These are phyloP conservation scores for Protobothrops flavoviridis DNA, from an alignment of 2,113 vertebrate species.

Conservation along the genomic window DNA sequence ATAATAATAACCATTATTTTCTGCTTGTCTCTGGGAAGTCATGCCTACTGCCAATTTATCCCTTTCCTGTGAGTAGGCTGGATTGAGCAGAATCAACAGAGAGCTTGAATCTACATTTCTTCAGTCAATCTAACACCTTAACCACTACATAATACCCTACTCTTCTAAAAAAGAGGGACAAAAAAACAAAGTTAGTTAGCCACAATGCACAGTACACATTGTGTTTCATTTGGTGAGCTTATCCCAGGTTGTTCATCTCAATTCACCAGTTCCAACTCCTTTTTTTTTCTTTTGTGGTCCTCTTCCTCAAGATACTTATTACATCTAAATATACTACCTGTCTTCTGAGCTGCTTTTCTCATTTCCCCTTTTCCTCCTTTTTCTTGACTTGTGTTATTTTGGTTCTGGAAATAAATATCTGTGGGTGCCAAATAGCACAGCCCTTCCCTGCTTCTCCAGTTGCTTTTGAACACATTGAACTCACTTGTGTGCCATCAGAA, in stretches of 20 bases:
- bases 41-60: neutral
- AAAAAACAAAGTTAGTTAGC: neutral
- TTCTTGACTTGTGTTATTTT: neutral
- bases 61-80: neutral
- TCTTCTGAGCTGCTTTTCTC: neutral
- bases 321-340: neutral
- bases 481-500: neutral
- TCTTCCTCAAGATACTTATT: neutral
- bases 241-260: neutral
- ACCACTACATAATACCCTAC: neutral
- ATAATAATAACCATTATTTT: neutral
- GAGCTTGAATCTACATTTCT: neutral
- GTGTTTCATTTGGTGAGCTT: neutral
- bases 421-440: neutral
- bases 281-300: neutral
- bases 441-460: neutral
- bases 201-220: neutral
- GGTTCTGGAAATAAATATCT: neutral
- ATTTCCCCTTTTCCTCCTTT: neutral
- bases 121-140: neutral
- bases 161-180: neutral
- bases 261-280: neutral
- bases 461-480: conserved; percentile 15
- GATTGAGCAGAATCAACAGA: neutral
- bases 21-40: neutral